Evolutionary conservation across 1,140 invertebrate species (phyloP), one percentile per base, ranked within the genome.

Genomic region (Diorhabda sublineata): DNA sequence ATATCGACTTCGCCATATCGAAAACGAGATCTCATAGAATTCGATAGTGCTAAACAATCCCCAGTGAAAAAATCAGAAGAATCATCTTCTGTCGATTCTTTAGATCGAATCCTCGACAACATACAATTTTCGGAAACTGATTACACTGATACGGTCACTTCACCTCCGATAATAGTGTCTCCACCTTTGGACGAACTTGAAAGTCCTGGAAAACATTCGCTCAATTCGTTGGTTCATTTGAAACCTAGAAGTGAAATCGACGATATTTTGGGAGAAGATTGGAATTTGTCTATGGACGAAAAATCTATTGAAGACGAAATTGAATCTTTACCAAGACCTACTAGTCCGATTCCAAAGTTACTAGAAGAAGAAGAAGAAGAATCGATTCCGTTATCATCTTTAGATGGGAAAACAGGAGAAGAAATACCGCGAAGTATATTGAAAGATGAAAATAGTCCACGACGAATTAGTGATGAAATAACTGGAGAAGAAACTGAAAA

Each of bases 41-140:
- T 74, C n/a, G 67, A 72, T 11, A 72, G 72, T 59, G 43, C 65
- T 4, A 69, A 74, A 63, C 66, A 42, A 42, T 74, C 73, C 7
- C 73, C 73, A 45, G 41, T 69, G 11, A 64, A 68, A 58, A 45
- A 64, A 45, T 47, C 9, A 5, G 26, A 11, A 61, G 26, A 61
- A 5, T 41, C 59, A 2, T 61, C 59, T 6, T 61, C 59, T 4
- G 26, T 42, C 42, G 42, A 61, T 8, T 61, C 59, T 42, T 42
- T 61, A 61, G 59, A 61, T 61, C n/a, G 42, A 42, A 61, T 61
- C 7, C 42, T 61, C 4, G 42, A 61, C 2, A 42, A 61, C 42
- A 43, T 61, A 5, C n/a, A 61, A 8, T 8, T 61, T 41, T 61
- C 59, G 8, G 6, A 61, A 42, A 42, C 26, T 7, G 26, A 61